These are phyloP conservation scores for Conger conger DNA, from an alignment of 2,113 vertebrate genomes.

Conservation along the genomic window DNA sequence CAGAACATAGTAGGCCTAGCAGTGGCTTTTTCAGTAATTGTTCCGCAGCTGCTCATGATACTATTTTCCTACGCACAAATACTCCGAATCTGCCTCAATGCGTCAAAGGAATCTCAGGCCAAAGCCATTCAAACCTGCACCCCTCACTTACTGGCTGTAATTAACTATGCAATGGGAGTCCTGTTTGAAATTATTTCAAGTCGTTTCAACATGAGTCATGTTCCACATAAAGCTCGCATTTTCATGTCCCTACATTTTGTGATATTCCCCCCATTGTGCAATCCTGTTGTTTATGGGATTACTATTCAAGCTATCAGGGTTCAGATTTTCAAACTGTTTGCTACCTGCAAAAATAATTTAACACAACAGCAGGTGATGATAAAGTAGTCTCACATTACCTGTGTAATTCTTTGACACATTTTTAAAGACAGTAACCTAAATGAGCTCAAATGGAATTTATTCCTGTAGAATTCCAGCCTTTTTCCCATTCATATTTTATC, in stretches of 20 bases:
- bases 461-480: too few species aligned
- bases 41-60: slow-evolving; percentile 9
- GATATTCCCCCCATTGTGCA: slow-evolving; percentile 24
- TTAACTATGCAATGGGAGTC: slow-evolving; percentile 2
- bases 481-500: too few species aligned
- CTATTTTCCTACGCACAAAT: slow-evolving; percentile 24
- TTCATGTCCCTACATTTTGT: slow-evolving; percentile 21
- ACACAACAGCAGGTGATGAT: too few species aligned
- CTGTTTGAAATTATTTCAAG: slow-evolving; percentile 24
- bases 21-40: neutral
- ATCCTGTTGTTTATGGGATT: slow-evolving; percentile 24
- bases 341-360: neutral
- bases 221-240: neutral
- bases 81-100: slow-evolving; percentile 19
- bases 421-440: too few species aligned
- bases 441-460: too few species aligned
- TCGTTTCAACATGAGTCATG: too few species aligned
- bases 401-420: too few species aligned
- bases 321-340: neutral
- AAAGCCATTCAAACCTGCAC: slow-evolving; percentile 22
- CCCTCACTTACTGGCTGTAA: slow-evolving; percentile 6
- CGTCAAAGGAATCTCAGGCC: slow-evolving; percentile 9
- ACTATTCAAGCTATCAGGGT: slow-evolving; percentile 9
- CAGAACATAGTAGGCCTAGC: slow-evolving; percentile 48
- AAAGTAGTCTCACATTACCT: too few species aligned